Evolutionary conservation across 2,797 vertebrate species (phyloP), one percentile per base, ranked within the genome.

Genomic region (Acipenser transmontanus): DNA sequence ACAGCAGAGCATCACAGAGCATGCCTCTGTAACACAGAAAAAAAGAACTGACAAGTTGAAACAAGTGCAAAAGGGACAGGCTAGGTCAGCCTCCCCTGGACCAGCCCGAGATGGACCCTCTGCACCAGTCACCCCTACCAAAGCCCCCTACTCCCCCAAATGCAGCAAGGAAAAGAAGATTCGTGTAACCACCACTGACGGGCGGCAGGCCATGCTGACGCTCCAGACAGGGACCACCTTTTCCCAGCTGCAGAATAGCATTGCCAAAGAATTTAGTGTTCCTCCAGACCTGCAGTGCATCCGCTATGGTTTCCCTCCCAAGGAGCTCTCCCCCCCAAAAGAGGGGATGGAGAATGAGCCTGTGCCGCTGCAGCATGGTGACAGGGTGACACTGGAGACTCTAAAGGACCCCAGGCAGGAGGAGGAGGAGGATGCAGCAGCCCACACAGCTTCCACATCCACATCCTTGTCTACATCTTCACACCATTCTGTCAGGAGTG

Each of bases 111-210:
- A 91, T 61, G 90, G 91, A 47, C 88, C 93, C 8, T 88, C 93
- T 34, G 93, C 95, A 4, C 95, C 96, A 1, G 89, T 91, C 50
- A 99, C 96, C 0, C 96, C 97, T 34, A 96, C 93, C 49, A 98
- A 97, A 73, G 78, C 91, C 68, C 85, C 92, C 0, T 92, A 88
- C 69, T 88, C 94, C 13, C 89, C 93, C 7, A 82, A 88, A 0
- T 87, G 93, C 64, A 82, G 77, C 0, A 93, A 93, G 70, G 95
- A 98, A 76, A 98, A 98, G 88, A 99, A 98, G 82, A 96, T 99
- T 52, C 90, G 97, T 0, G 97, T 98, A 74, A 98, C 93, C 56
- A 98, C 97, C 47, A 95, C 91, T 1, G 97, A 99, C 0, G 97
- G 97, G 1, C 80, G 94, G 47, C 96, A 97, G 89, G 94, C 95